These are phyloP conservation scores for Microcebus griseorufus DNA, from an alignment of 2,113 vertebrate species.

Conservation along the genomic window DNA sequence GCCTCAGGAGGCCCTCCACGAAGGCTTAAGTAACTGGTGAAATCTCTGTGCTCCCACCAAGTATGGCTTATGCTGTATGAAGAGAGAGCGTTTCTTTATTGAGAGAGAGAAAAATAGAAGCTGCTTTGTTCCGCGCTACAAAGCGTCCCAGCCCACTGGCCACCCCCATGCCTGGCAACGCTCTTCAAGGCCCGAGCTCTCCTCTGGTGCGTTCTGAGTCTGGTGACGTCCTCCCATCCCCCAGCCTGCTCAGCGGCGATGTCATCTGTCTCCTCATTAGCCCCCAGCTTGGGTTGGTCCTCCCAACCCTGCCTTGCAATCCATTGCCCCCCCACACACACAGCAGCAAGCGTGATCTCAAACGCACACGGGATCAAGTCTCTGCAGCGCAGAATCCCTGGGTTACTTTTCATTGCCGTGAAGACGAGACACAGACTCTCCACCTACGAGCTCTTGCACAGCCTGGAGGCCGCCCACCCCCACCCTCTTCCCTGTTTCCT, in stretches of 20 bases:
- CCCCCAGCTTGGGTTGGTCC: background rate
- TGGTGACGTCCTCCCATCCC: background rate
- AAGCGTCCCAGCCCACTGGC: background rate
- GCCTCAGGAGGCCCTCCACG: fast-evolving
- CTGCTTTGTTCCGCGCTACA: background rate
- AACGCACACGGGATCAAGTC: background rate
- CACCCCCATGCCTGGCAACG: background rate
- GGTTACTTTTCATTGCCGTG: fast-evolving
- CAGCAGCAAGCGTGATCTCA: background rate
- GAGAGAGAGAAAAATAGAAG: background rate
- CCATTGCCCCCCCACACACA: too few species aligned
- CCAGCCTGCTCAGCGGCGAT: fast-evolving
- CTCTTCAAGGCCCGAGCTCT: background rate
- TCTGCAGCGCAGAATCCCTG: background rate
- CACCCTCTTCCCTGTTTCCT: too few species aligned
- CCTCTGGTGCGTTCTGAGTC: background rate
- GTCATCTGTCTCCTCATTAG: background rate
- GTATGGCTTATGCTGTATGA: background rate
- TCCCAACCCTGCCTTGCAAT: background rate
- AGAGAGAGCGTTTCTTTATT: background rate
- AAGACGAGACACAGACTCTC: background rate
- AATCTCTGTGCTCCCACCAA: background rate
- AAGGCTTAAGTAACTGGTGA: background rate
- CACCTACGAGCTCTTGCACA: too few species aligned
- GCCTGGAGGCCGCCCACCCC: background rate